Percentiles rank a stretch among this genome's conserved stretches.
Evolutionary conservation across 64 coral and sea anemone genomes (phyloP).

Genomic region (Dendrophyllia cribrosa): DNA sequence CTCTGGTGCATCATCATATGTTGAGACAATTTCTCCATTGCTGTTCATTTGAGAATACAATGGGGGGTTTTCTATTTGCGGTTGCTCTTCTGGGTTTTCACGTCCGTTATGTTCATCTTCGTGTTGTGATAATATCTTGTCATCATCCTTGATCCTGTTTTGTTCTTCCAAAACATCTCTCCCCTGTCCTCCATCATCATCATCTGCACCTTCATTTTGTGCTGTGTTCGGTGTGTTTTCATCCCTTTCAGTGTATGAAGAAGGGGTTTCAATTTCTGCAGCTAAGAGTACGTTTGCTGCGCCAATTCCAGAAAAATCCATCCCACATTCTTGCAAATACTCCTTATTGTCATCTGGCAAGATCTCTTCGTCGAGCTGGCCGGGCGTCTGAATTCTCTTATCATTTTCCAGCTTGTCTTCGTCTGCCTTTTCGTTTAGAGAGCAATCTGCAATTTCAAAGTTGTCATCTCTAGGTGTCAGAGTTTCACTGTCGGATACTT

Average conservation of each 20-base stretch:
- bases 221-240: background rate
- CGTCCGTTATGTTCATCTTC: background rate
- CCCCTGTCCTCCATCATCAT: background rate
- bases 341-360: background rate
- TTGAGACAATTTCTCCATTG: background rate
- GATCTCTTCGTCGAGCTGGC: background rate
- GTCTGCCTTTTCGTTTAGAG: background rate
- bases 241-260: background rate
- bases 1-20: background rate
- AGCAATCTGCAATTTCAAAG: background rate
- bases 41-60: background rate
- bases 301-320: background rate
- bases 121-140: background rate
- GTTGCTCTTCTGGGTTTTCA: background rate
- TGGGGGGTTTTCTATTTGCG: background rate
- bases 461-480: background rate
- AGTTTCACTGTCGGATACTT: slow-evolving; percentile 25
- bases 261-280: background rate
- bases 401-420: background rate
- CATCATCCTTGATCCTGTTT: background rate
- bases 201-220: background rate
- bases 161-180: background rate
- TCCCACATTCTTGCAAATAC: background rate
- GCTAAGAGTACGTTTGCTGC: background rate
- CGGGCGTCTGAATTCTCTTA: background rate